A percentile compares a stretch with the other conserved stretches of the same genome.
These are phyloP conservation scores for Glyptemys insculpta DNA, from an alignment of 2,797 vertebrate species.

Conservation along the genomic window DNA sequence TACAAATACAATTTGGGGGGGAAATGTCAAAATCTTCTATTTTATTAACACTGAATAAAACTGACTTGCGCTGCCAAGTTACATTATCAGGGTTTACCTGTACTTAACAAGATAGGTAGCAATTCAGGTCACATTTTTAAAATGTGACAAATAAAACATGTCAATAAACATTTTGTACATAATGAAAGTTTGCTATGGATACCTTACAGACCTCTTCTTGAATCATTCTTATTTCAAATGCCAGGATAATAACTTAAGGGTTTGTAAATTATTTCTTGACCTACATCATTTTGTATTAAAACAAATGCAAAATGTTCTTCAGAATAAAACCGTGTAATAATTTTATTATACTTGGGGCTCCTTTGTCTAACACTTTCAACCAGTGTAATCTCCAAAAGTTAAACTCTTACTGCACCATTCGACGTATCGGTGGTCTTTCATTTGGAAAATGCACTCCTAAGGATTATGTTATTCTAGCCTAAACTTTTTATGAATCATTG, in stretches of 20 bases:
- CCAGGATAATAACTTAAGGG: conserved; percentile 81
- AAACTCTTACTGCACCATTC: neutral
- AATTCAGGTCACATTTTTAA: conserved; percentile 78
- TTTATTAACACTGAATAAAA: conserved; percentile 76
- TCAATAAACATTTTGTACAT: conserved; percentile 82
- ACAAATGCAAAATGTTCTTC: conserved; percentile 83
- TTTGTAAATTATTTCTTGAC: conserved; percentile 87
- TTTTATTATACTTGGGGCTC: conserved; percentile 75
- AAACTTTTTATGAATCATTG: neutral
- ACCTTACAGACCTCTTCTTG: conserved; percentile 84
- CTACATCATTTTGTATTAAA: conserved; percentile 85
- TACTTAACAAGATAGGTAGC: conserved; percentile 78
- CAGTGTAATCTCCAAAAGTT: neutral
- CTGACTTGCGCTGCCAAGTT: conserved; percentile 71
- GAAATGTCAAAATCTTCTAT: conserved; percentile 69
- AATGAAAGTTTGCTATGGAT: conserved; percentile 82
- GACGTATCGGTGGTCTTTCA: neutral
- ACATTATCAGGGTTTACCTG: conserved; percentile 79
- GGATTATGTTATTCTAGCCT: accelerated
- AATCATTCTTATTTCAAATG: conserved; percentile 84
- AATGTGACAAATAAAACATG: conserved; percentile 79
- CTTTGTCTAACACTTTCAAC: conserved; percentile 44
- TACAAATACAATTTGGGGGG: conserved; percentile 63
- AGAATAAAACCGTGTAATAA: conserved; percentile 83
- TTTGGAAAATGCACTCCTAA: neutral